phyloP scores from a whole-genome alignment of 2,113 vertebrate genomes.

The Corythaeola cristata region DNA sequence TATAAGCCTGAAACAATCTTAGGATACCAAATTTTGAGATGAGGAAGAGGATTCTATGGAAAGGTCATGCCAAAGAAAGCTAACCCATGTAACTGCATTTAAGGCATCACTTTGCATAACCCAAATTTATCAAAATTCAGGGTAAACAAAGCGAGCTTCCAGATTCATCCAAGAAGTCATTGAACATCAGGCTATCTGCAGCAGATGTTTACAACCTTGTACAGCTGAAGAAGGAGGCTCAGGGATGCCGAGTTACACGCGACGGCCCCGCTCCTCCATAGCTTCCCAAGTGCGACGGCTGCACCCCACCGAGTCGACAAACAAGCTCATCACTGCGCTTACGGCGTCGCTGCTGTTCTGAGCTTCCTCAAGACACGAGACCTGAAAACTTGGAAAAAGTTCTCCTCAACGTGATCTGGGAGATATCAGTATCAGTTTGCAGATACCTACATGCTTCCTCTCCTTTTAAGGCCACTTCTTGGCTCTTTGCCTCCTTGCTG shows the following conservation, averaged over 20 bases:
- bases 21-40: neutral
- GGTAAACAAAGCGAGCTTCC: neutral
- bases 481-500: neutral
- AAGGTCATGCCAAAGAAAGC: neutral
- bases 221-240: neutral
- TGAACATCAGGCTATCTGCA: neutral
- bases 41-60: neutral
- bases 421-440: neutral
- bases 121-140: neutral
- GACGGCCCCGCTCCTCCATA: fast-evolving
- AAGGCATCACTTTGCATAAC: neutral
- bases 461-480: neutral
- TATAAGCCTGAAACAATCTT: neutral
- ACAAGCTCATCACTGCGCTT: neutral
- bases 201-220: fast-evolving
- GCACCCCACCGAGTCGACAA: fast-evolving
- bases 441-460: neutral
- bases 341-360: neutral
- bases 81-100: neutral
- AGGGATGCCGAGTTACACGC: fast-evolving
- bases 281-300: no score
- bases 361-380: neutral
- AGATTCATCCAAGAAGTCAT: neutral
- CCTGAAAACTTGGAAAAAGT: neutral
- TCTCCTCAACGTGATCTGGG: neutral